Evolutionary conservation across 1,140 invertebrate genomes (phyloP).

Genomic region (Vollenhovia emeryi): DNA sequence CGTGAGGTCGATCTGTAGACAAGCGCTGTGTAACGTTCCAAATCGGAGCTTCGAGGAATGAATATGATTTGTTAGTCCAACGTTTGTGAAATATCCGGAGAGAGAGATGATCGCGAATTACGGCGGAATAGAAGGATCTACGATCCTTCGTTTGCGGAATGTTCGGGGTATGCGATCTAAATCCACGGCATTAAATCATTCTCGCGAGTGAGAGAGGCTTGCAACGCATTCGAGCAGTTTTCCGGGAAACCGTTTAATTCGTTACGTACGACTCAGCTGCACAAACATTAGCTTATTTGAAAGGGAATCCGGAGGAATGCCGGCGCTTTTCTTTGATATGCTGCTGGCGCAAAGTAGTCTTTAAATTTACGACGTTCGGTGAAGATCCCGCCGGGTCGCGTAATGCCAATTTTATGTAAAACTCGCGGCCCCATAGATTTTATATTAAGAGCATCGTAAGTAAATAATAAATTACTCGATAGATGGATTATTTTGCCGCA

Average conservation of each 20-base stretch:
- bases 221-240: slow-evolving; percentile 32
- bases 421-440: not conserved
- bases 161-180: slow-evolving; percentile 34
- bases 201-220: slow-evolving; percentile 10
- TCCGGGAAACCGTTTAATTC: slow-evolving; percentile 38
- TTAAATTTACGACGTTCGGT: slow-evolving; percentile 23
- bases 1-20: not conserved
- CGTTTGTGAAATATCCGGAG: slow-evolving; percentile 26
- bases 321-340: slow-evolving; percentile 42
- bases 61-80: slow-evolving; percentile 33
- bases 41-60: not conserved
- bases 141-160: slow-evolving; percentile 39
- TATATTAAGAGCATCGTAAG: not conserved
- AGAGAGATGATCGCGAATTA: slow-evolving; percentile 36
- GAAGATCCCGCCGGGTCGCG: not conserved
- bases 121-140: slow-evolving; percentile 39
- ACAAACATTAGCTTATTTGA: slow-evolving; percentile 38
- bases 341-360: slow-evolving; percentile 7
- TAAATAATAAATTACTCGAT: not conserved
- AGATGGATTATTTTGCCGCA: not conserved
- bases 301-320: slow-evolving; percentile 40
- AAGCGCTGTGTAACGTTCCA: not conserved
- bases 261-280: slow-evolving; percentile 54
- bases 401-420: slow-evolving; percentile 33
- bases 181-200: slow-evolving; percentile 44